Evolutionary conservation across 2,797 vertebrate species (phyloP), one percentile per base, ranked within the genome.

Genomic region (Anguilla marmorata): DNA sequence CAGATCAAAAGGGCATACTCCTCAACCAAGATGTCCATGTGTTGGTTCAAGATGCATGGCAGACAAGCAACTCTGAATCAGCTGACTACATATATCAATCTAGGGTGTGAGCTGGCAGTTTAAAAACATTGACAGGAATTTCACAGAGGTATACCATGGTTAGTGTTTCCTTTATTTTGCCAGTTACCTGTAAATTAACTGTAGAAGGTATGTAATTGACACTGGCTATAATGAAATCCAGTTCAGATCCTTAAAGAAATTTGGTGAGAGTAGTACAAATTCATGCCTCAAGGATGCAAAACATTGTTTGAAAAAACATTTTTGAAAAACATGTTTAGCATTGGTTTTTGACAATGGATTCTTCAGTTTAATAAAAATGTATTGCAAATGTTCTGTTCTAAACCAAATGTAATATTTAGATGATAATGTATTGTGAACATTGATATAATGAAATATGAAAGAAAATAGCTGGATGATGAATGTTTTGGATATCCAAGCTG

Each of bases 321-420:
- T 33, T 74, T 74, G 21, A 52, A 74, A 54, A 74, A 30, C 5
- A 30, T 8, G 50, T 86, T 86, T 74, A 74, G 50, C 48, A 30
- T n/a, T 66, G 41, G 12, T 24, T 76, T 54, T 76, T 86, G 85
- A 63, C 85, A 48, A 72, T 69, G 24, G 63, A 3, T 54, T 30
- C 69, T 86, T 86, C 69, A 37, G 7, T 74, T 74, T 76, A 86
- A 86, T 86, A 86, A 76, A 69, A 76, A 11, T 76, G 50, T 86
- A 74, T 74, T 74, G 2, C 69, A 74, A 74, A 6, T 69, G 9
- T n/a, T 27, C 30, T 74, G 69, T 7, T 74, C 27, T 74, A 37
- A 30, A 74, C 69, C 48, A 56, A 74, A 86, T 86, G 69, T 54
- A 76, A 86, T 74, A 86, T 74, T 76, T 52, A 48, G 76, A 76